Evolutionary conservation across 2,797 vertebrate species (phyloP), one percentile per base, ranked within the genome.

Genomic region (Helarctos malayanus): DNA sequence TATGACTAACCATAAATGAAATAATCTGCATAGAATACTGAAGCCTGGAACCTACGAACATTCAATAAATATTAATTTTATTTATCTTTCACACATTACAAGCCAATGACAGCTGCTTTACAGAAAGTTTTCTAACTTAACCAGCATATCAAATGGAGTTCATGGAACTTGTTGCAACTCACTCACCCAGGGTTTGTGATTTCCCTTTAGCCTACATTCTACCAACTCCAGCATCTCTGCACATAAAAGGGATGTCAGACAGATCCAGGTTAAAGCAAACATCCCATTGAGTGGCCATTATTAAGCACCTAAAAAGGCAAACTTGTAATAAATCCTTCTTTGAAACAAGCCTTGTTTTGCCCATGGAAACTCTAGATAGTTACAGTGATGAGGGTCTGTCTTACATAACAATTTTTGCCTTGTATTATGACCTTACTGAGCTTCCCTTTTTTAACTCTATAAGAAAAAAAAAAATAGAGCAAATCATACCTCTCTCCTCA

Each of bases 321-420:
- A 87, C 47, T 92, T 82, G 16, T 54, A 94, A 85, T 79, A 95
- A 96, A 85, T 92, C 95, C 78, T 38, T 96, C 29, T 95, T 96
- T 84, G 71, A 93, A 96, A 89, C 49, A 95, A 87, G 16, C 61
- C 38, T 95, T 90, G 68, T 84, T 95, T 88, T 91, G 41, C 87
- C 54, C 52, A 49, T 57, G 56, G 93, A 84, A 96, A 96, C 88
- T 87, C 27, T 59, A 86, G 89, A 89, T 96, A 45, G 47, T 95
- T 95, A n/a, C 27, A 68, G 23, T 63, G 80, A 79, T 85, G 92
- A 95, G 38, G 89, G 15, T 87, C 81, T 92, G 76, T 49, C 61
- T 88, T 97, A 89, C 29, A 69, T 61, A 94, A 95, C 81, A 73
- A n/a, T 78, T 94, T 97, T 54, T 97, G 89, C 54, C 71, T 92